A percentile compares a stretch with the other conserved stretches of the same genome.
These are phyloP conservation scores for Ondatra zibethicus DNA, from an alignment of 2,113 vertebrate species.

Conservation along the genomic window DNA sequence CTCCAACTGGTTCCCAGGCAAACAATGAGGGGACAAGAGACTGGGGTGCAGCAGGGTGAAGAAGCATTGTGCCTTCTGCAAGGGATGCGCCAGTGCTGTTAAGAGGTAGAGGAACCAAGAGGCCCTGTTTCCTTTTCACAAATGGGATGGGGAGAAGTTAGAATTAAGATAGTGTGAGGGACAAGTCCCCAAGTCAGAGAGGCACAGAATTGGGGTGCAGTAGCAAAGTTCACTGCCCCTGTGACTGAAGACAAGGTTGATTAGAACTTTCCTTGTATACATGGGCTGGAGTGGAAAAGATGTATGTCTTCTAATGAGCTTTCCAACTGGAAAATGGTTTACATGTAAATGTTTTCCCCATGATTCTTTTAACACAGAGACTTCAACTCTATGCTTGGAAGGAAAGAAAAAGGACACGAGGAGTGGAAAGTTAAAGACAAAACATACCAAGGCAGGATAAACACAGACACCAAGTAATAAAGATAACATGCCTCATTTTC, in stretches of 20 bases:
- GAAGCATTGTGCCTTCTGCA: not conserved
- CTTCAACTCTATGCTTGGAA: not conserved
- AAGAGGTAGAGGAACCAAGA: not conserved
- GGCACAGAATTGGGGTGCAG: not conserved
- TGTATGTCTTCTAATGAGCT: not conserved
- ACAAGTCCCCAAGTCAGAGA: not conserved
- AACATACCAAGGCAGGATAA: not conserved
- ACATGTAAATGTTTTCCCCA: not conserved
- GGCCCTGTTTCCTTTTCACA: rapidly evolving
- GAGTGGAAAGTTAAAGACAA: not conserved
- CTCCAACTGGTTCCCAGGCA: not conserved
- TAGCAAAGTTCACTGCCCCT: not conserved
- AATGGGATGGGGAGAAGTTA: not conserved
- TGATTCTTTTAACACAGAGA: not conserved
- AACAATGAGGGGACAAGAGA: not conserved
- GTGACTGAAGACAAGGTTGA: not conserved
- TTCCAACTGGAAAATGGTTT: not conserved
- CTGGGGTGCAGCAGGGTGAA: not conserved
- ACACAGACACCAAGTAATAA: not conserved
- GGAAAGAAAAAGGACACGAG: not conserved
- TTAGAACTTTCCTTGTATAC: not conserved
- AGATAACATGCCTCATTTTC: not conserved
- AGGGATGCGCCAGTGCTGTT: no score
- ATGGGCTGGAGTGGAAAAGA: not conserved
- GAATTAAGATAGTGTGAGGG: not conserved